phyloP scores from a whole-genome alignment of 2,113 vertebrate species.

The Nycticryphes semicollaris region DNA sequence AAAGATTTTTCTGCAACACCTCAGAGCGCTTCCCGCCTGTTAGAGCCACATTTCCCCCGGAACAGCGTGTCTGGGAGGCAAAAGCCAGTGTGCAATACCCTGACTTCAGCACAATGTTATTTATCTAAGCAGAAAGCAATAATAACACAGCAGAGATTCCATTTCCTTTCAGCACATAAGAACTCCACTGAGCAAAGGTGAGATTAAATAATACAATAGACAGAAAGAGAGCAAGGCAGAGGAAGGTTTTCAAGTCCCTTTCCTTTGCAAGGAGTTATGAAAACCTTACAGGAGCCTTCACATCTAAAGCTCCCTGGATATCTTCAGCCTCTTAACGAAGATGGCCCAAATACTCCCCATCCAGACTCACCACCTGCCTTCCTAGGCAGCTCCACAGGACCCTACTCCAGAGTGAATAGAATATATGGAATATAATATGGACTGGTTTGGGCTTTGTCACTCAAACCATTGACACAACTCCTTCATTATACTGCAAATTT shows the following conservation, averaged over 20 bases:
- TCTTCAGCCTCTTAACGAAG: neutral
- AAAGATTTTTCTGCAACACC: neutral
- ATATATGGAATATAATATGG: accelerated
- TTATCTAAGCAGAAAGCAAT: conserved; percentile 16
- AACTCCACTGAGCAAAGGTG: neutral
- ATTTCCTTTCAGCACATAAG: conserved; percentile 35
- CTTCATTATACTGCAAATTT: neutral
- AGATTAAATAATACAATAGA: conserved; percentile 29
- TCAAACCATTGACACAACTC: neutral
- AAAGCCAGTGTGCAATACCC: neutral
- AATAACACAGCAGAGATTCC: conserved; percentile 30
- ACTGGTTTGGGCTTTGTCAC: neutral
- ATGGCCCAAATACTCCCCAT: neutral
- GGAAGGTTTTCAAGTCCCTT: neutral
- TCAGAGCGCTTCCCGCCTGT: neutral
- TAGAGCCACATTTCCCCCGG: neutral
- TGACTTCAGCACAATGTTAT: neutral
- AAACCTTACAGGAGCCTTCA: neutral
- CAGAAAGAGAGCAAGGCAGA: neutral
- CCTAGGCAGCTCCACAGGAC: neutral
- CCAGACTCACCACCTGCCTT: neutral
- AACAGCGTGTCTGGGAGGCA: neutral
- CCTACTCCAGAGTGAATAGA: neutral
- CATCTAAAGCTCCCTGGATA: neutral
- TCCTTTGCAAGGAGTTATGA: neutral